Evolutionary conservation across 2,113 vertebrate species (phyloP), one percentile per base, ranked within the genome.

Genomic region (Gallinago paraguaiae): DNA sequence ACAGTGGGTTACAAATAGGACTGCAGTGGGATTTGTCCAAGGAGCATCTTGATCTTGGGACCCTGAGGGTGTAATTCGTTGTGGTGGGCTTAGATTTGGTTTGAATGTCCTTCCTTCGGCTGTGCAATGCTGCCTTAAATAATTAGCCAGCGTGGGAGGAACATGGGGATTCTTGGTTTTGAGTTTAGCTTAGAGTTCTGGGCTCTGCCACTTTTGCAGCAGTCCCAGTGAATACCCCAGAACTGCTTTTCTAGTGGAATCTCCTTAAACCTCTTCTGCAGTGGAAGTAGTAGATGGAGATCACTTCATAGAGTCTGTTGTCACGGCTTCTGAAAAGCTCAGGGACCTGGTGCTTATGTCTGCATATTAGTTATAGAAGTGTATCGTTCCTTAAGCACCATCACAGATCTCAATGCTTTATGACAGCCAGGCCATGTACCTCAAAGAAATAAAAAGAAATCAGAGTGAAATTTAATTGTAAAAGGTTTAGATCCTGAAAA

Each of bases 401-500:
- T 5, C 13, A 56, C 69, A 83, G 33, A 10, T 59, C 20, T 78
- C 4, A 1, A 5, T 60, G 14, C 61, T 85, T 71, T 72, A 33
- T 39, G 56, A 30, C 13, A 79, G 27, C 27, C 31, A 63, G n/a
- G 11, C 22, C 2, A 3, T 5, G 61, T 51, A 31, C 53, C 5
- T 1, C 61, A 64, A 45, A 83, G 23, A 84, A 72, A 37, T 39
- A 6, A 37, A 50, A 82, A 67, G 28, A 65, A 70, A 75, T 82
- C 51, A 20, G 54, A 50, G 17, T 46, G 37, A 35, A 72, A 76
- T 85, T 79, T 54, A 86, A 71, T 57, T 79, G n/a, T 64, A 56
- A 81, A 33, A 6, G 61, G 15, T 88, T 93, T 79, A 71, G 43
- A 25, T 90, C 92, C 75, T 85, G 37, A 67, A 84, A 67, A 43